phyloP scores from a whole-genome alignment of 1,140 invertebrate species.

The Platyscapa corneri region DNA sequence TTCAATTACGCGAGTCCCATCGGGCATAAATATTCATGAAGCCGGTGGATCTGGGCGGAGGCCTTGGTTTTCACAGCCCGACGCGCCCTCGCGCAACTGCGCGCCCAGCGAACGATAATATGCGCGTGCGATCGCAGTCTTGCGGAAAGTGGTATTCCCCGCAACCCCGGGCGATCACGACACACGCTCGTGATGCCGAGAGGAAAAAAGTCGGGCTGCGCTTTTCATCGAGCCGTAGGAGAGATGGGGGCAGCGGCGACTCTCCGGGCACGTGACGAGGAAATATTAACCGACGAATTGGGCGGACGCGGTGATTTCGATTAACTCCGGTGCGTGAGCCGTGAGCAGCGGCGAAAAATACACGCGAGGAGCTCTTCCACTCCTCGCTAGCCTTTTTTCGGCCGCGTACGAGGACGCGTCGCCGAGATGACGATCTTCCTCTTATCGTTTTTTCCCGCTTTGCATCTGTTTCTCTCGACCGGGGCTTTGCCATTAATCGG shows the following conservation, averaged over 20 bases:
- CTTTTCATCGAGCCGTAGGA: constrained; percentile 22
- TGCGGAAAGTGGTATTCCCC: not conserved
- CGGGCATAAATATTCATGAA: constrained; percentile 45
- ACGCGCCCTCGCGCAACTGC: not conserved
- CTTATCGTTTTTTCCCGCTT: not conserved
- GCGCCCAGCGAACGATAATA: not conserved
- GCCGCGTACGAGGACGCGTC: not conserved
- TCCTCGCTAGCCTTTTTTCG: too few species aligned
- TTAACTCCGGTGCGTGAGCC: not conserved
- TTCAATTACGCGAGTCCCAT: constrained; percentile 42
- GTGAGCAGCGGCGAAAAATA: not conserved
- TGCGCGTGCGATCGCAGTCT: not conserved
- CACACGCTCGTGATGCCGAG: not conserved
- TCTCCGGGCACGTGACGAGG: not conserved
- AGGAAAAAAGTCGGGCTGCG: not conserved
- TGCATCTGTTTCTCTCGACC: not conserved
- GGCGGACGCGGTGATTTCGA: not conserved
- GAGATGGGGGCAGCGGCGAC: not conserved
- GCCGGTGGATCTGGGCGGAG: not conserved
- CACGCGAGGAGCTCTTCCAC: not conserved
- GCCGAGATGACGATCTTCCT: not conserved
- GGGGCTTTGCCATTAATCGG: not conserved
- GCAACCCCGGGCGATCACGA: constrained; percentile 42
- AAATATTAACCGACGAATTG: constrained; percentile 27
- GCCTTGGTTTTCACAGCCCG: constrained; percentile 1